Evolutionary conservation across 2,888 invertebrate genomes (phyloP).

Genomic region (Zootermopsis nevadensis): DNA sequence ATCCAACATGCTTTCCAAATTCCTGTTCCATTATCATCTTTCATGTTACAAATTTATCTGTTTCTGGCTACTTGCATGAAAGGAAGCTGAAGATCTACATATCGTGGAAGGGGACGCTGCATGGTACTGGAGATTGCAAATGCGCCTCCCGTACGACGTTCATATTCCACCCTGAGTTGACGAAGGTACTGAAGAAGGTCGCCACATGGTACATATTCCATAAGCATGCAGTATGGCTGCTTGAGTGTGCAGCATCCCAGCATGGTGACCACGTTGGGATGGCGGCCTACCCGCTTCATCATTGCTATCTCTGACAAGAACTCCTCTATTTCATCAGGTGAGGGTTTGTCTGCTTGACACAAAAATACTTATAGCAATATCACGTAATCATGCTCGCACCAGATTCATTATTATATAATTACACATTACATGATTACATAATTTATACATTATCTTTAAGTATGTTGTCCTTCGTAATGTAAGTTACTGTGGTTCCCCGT

Average conservation of each 20-base stretch:
- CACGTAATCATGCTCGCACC: too few relatives aligned
- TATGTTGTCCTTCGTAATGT: too few relatives aligned
- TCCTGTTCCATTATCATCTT: background rate
- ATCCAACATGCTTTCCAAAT: background rate
- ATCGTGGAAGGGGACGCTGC: conserved; percentile 31
- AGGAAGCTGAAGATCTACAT: conserved; percentile 48
- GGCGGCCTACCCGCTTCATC: conserved; percentile 80
- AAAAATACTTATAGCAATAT: too few relatives aligned
- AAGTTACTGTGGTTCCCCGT: too few relatives aligned
- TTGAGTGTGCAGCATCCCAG: conserved; percentile 79
- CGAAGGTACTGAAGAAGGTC: conserved; percentile 74
- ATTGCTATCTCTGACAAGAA: conserved; percentile 82
- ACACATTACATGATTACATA: too few relatives aligned
- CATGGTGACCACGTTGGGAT: conserved; percentile 80
- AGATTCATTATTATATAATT: too few relatives aligned
- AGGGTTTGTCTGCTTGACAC: conserved; percentile 58
- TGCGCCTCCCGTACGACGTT: conserved; percentile 34
- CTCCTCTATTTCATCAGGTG: conserved; percentile 67
- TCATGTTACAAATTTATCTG: background rate
- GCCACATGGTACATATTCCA: conserved; percentile 84
- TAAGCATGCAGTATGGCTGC: conserved; percentile 77
- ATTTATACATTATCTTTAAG: too few relatives aligned
- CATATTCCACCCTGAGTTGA: conserved; percentile 49
- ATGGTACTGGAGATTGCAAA: conserved; percentile 35
- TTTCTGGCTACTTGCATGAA: conserved; percentile 19